Evolutionary conservation across 2,797 vertebrate species (phyloP), one percentile per base, ranked within the genome.

Genomic region (Jordanella pulchra): DNA sequence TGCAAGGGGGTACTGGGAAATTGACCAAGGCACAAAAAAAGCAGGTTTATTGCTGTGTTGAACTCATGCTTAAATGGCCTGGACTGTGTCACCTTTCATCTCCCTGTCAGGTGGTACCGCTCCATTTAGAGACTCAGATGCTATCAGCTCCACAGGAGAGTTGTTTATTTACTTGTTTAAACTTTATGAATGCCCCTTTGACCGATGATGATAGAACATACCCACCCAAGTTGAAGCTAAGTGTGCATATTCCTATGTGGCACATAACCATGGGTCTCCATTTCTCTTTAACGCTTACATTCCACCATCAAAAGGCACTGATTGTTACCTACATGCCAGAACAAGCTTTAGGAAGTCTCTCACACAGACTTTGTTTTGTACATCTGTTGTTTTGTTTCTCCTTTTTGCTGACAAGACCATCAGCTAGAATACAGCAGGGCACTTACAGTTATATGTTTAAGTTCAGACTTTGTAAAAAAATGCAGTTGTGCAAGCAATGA

Each of bases 141-240:
- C 71, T 87, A 90, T 93, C 89, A 67, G 61, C 71, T 68, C 71
- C 53, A 72, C 67, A 66, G 76, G 82, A 85, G 73, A 82, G 78
- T 72, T 85, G 86, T 90, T 93, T 91, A 88, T 92, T 92, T 92
- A 84, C 83, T 77, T 78, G 71, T 85, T 88, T 76, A 79, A 63
- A 89, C 76, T 78, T 75, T 78, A 79, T 85, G 74, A 86, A 77
- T 75, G 68, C 79, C 65, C 30, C 69, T 76, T 39, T 81, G 77
- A 90, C 75, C 76, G 79, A 79, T 42, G 54, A 75, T 68, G 77
- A 91, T 92, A 89, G 91, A 86, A 89, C 72, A 81, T 70, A 91
- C 86, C 92, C 93, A 94, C 92, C 93, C 93, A 94, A 55, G 92
- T 89, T 30, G 91, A 84, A 48, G 79, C 56, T 70, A 73, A 65